These are phyloP conservation scores for Tupaia chinensis DNA, from an alignment of 2,113 vertebrate genomes.

Conservation along the genomic window DNA sequence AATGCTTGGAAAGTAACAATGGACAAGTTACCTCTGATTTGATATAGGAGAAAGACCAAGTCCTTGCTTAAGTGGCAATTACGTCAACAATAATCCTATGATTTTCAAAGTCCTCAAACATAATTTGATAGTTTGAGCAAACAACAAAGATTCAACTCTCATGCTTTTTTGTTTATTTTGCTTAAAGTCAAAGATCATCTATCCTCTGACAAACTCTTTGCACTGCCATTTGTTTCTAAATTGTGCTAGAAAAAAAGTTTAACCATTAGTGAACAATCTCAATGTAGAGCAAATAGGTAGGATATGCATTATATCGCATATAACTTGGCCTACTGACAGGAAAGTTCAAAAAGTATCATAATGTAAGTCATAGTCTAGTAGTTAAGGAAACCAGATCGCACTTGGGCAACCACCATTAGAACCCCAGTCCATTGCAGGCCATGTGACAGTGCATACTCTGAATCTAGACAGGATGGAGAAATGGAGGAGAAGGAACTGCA, in stretches of 20 bases:
- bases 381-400: too few relatives aligned
- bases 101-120: background rate
- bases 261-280: background rate
- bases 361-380: background rate
- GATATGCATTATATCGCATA: background rate
- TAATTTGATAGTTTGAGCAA: constrained; percentile 41
- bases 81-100: background rate
- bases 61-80: background rate
- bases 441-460: too few relatives aligned
- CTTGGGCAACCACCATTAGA: too few relatives aligned
- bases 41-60: background rate
- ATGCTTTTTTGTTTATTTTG: constrained; percentile 13
- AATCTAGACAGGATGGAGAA: too few relatives aligned
- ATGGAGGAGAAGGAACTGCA: too few relatives aligned
- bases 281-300: background rate
- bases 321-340: background rate
- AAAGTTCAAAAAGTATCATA: constrained; percentile 41
- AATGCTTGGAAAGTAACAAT: background rate
- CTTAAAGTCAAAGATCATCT: background rate
- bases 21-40: constrained; percentile 2
- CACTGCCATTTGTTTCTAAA: background rate
- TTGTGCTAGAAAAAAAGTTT: constrained; percentile 8
- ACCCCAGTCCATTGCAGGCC: too few relatives aligned
- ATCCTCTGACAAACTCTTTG: background rate
- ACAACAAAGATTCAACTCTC: background rate